phyloP scores from a whole-genome alignment of 2,113 vertebrate genomes.

The Lepisosteus osseus region DNA sequence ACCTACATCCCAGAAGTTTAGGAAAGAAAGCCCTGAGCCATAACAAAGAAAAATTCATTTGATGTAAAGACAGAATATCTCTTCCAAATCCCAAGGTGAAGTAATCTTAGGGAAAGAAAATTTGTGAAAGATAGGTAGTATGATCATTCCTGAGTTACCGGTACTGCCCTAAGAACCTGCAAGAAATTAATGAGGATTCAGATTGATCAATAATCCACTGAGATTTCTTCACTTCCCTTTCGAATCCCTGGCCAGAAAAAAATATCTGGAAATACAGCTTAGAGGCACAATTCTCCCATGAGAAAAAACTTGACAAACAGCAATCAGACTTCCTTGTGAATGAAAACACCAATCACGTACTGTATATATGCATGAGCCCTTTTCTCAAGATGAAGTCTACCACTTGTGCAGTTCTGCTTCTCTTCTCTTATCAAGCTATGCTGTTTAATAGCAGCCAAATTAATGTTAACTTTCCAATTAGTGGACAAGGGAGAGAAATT shows the following conservation, averaged over 20 bases:
- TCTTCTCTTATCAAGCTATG: background rate
- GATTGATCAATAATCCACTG: slow-evolving; percentile 20
- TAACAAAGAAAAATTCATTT: slow-evolving; percentile 4
- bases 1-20: background rate
- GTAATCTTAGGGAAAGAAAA: background rate
- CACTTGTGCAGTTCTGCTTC: background rate
- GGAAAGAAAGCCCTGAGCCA: slow-evolving; percentile 12
- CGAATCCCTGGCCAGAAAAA: slow-evolving; percentile 7
- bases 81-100: slow-evolving; percentile 15
- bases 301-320: slow-evolving; percentile 15
- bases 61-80: slow-evolving; percentile 9
- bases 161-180: slow-evolving; percentile 10
- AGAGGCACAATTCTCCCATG: background rate
- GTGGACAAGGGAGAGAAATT: background rate
- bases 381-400: background rate
- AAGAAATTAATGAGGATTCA: slow-evolving; percentile 18
- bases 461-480: slow-evolving; percentile 3
- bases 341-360: slow-evolving; percentile 3
- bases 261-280: slow-evolving; percentile 3
- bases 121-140: slow-evolving; percentile 9
- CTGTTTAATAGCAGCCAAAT: background rate
- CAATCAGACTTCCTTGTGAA: slow-evolving; percentile 1
- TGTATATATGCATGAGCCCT: slow-evolving; percentile 1
- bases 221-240: slow-evolving; percentile 5
- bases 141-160: background rate